These are phyloP conservation scores for Albula glossodonta DNA, from an alignment of 2,113 vertebrate species.

Conservation along the genomic window DNA sequence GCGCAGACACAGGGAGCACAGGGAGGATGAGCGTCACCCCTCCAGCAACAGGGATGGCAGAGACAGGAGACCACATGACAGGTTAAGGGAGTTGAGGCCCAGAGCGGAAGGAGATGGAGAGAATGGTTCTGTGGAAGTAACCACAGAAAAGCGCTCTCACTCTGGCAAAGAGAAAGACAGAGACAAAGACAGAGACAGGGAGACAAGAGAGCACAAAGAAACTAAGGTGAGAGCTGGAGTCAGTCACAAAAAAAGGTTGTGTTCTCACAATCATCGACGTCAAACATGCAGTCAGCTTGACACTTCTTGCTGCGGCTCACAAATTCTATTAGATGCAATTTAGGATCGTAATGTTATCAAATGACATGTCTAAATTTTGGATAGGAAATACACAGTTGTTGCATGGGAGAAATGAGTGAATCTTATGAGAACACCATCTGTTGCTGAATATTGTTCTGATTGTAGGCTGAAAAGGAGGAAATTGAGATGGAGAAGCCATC, in stretches of 20 bases:
- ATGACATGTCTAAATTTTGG: neutral
- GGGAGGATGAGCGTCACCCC: slow-evolving; percentile 45
- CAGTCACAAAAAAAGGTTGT: neutral
- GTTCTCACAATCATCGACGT: neutral
- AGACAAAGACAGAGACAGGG: slow-evolving; percentile 9
- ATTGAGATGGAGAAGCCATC: slow-evolving; percentile 10
- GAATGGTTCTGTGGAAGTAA: slow-evolving; percentile 24
- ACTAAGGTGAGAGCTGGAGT: slow-evolving; percentile 60
- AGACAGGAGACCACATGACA: slow-evolving; percentile 56
- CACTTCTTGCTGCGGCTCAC: neutral
- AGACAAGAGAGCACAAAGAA: slow-evolving; percentile 22
- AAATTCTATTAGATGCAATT: neutral
- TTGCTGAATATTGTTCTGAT: neutral
- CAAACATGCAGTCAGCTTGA: neutral
- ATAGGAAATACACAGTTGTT: neutral
- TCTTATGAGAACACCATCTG: neutral
- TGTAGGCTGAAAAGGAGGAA: slow-evolving; percentile 65
- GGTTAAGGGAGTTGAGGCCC: slow-evolving; percentile 48
- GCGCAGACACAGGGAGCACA: slow-evolving; percentile 24
- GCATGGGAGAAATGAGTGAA: neutral
- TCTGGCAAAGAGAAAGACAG: neutral
- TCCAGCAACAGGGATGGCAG: slow-evolving; percentile 52
- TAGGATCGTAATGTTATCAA: neutral
- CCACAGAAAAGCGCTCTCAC: slow-evolving; percentile 31
- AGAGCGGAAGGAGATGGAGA: slow-evolving; percentile 49